These are phyloP conservation scores for Epinotia brunnichana DNA, from an alignment of 2,888 invertebrate genomes.

Conservation along the genomic window DNA sequence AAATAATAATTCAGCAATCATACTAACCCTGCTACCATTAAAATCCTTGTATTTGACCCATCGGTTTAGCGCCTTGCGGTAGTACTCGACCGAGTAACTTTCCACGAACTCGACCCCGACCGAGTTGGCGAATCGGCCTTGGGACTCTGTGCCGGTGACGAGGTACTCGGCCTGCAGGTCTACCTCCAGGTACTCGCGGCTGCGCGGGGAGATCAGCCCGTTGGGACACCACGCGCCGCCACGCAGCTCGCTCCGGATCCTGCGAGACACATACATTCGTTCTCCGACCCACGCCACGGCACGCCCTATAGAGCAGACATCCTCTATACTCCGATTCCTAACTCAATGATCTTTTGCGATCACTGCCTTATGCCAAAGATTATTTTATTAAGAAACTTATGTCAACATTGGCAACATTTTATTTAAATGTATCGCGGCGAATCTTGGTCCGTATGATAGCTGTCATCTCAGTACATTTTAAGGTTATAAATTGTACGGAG, in stretches of 20 bases:
- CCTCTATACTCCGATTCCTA: too few relatives aligned
- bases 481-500: too few relatives aligned
- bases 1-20: not conserved
- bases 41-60: constrained; percentile 93
- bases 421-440: too few relatives aligned
- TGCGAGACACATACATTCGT: constrained; percentile 61
- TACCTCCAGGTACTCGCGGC: constrained; percentile 92
- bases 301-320: not conserved
- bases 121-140: constrained; percentile 95
- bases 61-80: constrained; percentile 86
- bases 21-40: constrained; percentile 88
- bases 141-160: constrained; percentile 93
- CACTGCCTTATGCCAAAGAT: too few relatives aligned
- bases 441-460: too few relatives aligned
- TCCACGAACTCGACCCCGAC: constrained; percentile 95
- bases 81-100: constrained; percentile 92
- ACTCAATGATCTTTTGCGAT: too few relatives aligned
- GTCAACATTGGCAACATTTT: too few relatives aligned
- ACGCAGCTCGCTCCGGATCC: constrained; percentile 92
- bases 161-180: constrained; percentile 89
- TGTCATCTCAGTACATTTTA: too few relatives aligned
- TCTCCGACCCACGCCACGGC: not conserved
- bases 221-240: constrained; percentile 98
- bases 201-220: constrained; percentile 88
- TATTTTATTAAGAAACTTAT: too few relatives aligned